Percentiles rank a stretch among this genome's conserved stretches.
phyloP scores from a whole-genome alignment of 2,113 vertebrate genomes.

The Strix uralensis region DNA sequence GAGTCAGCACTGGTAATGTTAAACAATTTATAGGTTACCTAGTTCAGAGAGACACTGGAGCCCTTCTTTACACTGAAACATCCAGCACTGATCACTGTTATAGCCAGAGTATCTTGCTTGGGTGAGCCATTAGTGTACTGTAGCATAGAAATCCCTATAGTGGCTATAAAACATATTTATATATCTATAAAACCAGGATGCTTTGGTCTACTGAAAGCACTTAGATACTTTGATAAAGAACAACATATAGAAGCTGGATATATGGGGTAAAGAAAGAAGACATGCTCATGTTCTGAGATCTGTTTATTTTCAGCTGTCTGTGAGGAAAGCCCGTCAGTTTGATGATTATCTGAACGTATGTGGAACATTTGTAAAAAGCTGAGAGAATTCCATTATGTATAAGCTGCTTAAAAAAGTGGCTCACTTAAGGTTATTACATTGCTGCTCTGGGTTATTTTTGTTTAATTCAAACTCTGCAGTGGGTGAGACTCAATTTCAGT shows the following conservation, averaged over 20 bases:
- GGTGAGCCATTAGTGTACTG: slow-evolving; percentile 36
- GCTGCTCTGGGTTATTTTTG: slow-evolving; percentile 65
- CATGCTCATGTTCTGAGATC: slow-evolving; percentile 5
- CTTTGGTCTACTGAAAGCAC: slow-evolving; percentile 40
- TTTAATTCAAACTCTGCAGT: slow-evolving; percentile 67
- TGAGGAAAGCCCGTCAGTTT: background rate
- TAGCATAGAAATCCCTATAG: slow-evolving; percentile 10
- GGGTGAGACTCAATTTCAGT: slow-evolving; percentile 64
- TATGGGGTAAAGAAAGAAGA: background rate
- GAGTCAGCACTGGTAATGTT: background rate
- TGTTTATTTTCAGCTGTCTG: slow-evolving; percentile 47
- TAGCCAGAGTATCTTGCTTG: background rate
- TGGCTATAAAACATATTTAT: slow-evolving; percentile 62
- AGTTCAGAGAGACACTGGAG: slow-evolving; percentile 20
- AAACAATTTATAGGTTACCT: slow-evolving; percentile 36
- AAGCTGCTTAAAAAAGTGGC: slow-evolving; percentile 63
- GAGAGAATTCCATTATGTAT: slow-evolving; percentile 67
- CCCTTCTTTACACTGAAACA: background rate
- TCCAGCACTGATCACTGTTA: slow-evolving; percentile 25
- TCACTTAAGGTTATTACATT: slow-evolving; percentile 66
- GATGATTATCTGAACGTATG: slow-evolving; percentile 63
- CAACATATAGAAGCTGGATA: background rate
- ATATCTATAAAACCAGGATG: slow-evolving; percentile 42
- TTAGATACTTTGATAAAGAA: slow-evolving; percentile 39
- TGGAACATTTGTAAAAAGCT: slow-evolving; percentile 50